These are phyloP conservation scores for Gavialis gangeticus DNA, from an alignment of 2,113 vertebrate genomes.

Conservation along the genomic window DNA sequence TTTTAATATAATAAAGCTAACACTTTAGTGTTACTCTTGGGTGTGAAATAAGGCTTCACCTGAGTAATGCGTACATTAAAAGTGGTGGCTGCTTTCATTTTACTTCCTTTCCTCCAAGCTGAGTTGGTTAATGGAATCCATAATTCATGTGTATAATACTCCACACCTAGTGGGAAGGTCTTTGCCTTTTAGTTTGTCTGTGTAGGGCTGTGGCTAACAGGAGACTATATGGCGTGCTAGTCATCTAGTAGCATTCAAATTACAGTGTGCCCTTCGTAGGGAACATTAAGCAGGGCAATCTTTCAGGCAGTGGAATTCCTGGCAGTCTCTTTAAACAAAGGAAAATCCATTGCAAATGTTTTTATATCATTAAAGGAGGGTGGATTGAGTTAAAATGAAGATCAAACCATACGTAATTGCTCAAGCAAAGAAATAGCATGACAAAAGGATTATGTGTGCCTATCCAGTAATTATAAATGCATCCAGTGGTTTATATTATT, in stretches of 20 bases:
- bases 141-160: rapidly evolving
- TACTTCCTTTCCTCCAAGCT: background rate
- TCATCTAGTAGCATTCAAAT: constrained; percentile 28
- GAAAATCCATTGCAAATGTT: background rate
- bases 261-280: constrained; percentile 70
- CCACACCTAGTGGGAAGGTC: background rate
- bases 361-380: background rate
- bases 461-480: background rate
- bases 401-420: background rate
- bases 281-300: background rate
- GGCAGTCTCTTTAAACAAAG: background rate
- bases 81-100: background rate
- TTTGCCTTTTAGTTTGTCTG: rapidly evolving
- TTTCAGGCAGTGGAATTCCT: background rate
- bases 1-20: background rate
- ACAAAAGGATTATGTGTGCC: background rate
- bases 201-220: background rate
- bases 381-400: rapidly evolving
- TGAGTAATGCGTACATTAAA: rapidly evolving
- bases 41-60: background rate
- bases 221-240: background rate
- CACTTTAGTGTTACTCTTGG: rapidly evolving
- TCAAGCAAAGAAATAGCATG: background rate
- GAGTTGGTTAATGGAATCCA: background rate
- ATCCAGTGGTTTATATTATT: background rate